Conservation (phyloP, 2,888 invertebrate genomes). For the Steromphala cineraria region DNA sequence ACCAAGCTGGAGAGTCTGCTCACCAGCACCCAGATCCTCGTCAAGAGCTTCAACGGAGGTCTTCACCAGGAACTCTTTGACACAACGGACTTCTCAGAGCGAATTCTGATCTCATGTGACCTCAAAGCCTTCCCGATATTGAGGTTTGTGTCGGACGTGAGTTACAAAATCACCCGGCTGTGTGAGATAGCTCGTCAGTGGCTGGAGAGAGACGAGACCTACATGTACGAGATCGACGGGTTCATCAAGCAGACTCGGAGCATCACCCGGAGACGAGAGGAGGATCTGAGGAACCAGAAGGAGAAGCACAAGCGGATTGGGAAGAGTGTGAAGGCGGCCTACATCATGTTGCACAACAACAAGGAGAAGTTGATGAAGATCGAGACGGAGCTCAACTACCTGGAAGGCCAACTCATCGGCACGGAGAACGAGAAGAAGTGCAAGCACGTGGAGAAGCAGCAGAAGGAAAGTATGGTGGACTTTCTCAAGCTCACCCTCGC, state of each 20-base stretch:
- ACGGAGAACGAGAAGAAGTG: slow-evolving; percentile 56
- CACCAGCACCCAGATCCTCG: slow-evolving; percentile 53
- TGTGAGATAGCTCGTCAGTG: slow-evolving; percentile 63
- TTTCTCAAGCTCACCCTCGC: slow-evolving; percentile 71
- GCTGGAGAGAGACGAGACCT: slow-evolving; percentile 70
- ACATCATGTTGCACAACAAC: slow-evolving; percentile 64
- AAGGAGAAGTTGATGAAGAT: slow-evolving; percentile 64
- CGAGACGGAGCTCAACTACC: slow-evolving; percentile 62
- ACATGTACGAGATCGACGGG: slow-evolving; percentile 68
- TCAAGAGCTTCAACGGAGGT: slow-evolving; percentile 61
- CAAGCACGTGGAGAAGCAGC: slow-evolving; percentile 62
- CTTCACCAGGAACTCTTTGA: slow-evolving; percentile 66
- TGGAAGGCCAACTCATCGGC: slow-evolving; percentile 62
- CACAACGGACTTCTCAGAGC: slow-evolving; percentile 58
- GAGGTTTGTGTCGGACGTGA: slow-evolving; percentile 67
- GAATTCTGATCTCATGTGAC: slow-evolving; percentile 66
- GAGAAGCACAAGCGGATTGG: slow-evolving; percentile 65
- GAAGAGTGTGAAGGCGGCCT: slow-evolving; percentile 65
- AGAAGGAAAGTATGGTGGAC: slow-evolving; percentile 72
- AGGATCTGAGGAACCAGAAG: slow-evolving; percentile 61
- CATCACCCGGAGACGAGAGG: slow-evolving; percentile 57
- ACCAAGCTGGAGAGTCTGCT: slow-evolving; percentile 52
- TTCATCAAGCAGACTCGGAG: slow-evolving; percentile 66
- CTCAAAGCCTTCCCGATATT: slow-evolving; percentile 70
- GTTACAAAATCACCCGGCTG: slow-evolving; percentile 59